Evolutionary conservation across 2,113 vertebrate species (phyloP).

Genomic region (Oreochromis spilurus): DNA sequence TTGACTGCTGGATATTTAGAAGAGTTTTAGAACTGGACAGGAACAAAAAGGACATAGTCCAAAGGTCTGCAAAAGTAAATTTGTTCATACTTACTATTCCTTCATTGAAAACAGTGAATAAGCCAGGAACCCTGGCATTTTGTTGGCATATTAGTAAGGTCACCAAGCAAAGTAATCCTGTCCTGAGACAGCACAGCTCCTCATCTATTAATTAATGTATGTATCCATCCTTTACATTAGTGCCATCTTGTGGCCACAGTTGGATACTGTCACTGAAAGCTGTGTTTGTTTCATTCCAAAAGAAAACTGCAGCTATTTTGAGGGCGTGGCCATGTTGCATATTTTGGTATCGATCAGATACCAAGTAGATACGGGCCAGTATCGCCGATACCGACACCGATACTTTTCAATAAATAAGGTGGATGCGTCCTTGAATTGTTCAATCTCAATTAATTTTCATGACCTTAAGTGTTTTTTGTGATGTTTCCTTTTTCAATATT

Average conservation of each 20-base stretch:
- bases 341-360: background rate
- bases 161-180: background rate
- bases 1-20: background rate
- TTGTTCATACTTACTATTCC: background rate
- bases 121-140: background rate
- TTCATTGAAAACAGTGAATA: background rate
- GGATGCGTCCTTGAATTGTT: background rate
- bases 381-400: background rate
- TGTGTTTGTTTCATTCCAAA: background rate
- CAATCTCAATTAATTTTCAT: background rate
- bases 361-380: background rate
- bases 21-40: background rate
- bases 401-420: background rate
- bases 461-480: background rate
- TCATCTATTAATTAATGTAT: background rate
- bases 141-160: background rate
- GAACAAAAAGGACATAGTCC: background rate
- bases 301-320: background rate
- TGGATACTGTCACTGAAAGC: background rate
- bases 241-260: background rate
- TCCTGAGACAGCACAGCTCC: background rate
- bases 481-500: background rate
- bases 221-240: background rate
- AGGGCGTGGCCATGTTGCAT: background rate
- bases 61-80: background rate